phyloP scores from a whole-genome alignment of 2,888 invertebrate species.

The Chrysolina oricalcia region DNA sequence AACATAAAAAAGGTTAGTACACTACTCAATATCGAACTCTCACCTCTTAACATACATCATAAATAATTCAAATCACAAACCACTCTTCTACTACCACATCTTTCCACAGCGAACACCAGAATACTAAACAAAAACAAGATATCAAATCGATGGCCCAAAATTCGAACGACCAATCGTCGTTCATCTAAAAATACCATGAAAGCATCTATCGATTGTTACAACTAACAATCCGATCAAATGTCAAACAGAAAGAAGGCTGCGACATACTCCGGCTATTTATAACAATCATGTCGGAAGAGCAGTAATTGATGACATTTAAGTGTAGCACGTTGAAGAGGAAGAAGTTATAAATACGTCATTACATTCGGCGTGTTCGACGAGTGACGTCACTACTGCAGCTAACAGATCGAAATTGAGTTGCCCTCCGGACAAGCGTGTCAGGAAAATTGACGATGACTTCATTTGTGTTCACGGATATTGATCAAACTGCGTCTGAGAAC shows the following conservation, averaged over 20 bases:
- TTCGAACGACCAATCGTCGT: slow-evolving; percentile 15
- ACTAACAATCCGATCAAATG: slow-evolving; percentile 35
- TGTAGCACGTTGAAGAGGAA: slow-evolving; percentile 33
- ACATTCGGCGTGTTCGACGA: neutral
- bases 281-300: slow-evolving; percentile 41
- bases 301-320: slow-evolving; percentile 44
- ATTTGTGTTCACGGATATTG: slow-evolving; percentile 1
- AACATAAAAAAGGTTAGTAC: neutral
- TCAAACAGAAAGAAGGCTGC: slow-evolving; percentile 34
- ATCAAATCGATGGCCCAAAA: slow-evolving; percentile 32
- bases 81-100: slow-evolving; percentile 11
- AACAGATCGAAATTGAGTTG: slow-evolving; percentile 11
- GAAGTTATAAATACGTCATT: slow-evolving; percentile 46
- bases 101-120: slow-evolving; percentile 15
- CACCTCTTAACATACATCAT: neutral
- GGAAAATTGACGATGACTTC: slow-evolving; percentile 5
- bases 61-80: slow-evolving; percentile 1
- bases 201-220: slow-evolving; percentile 13
- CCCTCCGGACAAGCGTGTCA: neutral
- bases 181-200: slow-evolving; percentile 23
- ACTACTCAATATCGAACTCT: neutral
- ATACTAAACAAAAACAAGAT: slow-evolving; percentile 20
- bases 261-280: slow-evolving; percentile 39
- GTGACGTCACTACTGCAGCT: slow-evolving; percentile 31
- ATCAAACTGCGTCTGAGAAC: neutral